Base-by-base conservation (phyloP, 2,888 invertebrate species). In the Chymomyza procnemis region DNA sequence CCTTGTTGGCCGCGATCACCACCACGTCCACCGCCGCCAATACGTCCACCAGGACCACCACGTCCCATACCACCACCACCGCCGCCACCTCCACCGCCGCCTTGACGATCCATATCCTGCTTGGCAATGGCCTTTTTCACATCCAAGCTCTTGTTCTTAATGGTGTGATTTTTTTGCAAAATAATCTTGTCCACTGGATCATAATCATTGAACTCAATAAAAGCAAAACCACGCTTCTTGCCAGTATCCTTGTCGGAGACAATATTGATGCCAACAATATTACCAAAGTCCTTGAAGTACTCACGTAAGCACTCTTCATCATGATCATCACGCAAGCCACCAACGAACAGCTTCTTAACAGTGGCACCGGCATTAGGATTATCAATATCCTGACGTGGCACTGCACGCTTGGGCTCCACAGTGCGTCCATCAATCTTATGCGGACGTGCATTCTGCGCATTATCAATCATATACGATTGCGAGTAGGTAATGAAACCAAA, bases 401-500 rank as follows among this genome's bases (percentile, higher is more conserved):
- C 98, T 30, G 99, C 99, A 79, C 99, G 92, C 90, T 99, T 99
- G 0, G 99, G 97, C 91, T 99, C 99, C 1, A 99, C 98, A 60
- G 97, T 95, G 81, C 94, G 93, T 60, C 97, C 97, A 92, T 98
- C 98, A 69, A 99, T 97, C 88, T 95, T 95, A 89, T 99, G 99
- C 0, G 99, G 99, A 63, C 96, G 93, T 18, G 95, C 94, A 85
- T 92, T 93, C 89, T 99, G 99, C 4, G 99, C 98, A 89, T 97
- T 97, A 91, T 99, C 98, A n/a, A 99, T 97, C 97, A 97, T 97
- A 70, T 95, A 95, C 1, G 97, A 96, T 71, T 95, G 93, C 3
- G 97, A 96, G 90, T 98, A 99, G 2, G 99, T 99, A 62, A 99
- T 97, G 89, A 99, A 99, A 3, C 99, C 99, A 91, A 99, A 99